Evolutionary conservation across 2,888 invertebrate genomes (phyloP).

Genomic region (Ypsolopha scabrella): DNA sequence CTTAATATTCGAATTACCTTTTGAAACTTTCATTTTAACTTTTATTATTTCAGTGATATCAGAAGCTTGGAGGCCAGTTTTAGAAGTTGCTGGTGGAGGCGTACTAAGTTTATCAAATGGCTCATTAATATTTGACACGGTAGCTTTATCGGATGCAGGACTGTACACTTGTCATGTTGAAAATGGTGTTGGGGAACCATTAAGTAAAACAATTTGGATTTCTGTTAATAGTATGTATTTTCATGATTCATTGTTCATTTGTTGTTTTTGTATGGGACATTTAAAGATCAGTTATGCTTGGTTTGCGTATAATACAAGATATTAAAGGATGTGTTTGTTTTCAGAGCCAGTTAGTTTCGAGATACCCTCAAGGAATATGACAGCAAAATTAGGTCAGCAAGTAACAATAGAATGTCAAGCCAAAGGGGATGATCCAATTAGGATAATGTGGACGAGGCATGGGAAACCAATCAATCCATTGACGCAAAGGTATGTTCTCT

Average conservation of each 20-base stretch:
- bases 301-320: neutral
- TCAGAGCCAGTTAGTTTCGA: slow-evolving; percentile 86
- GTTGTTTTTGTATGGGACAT: too few relatives aligned
- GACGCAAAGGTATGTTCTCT: slow-evolving; percentile 46
- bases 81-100: slow-evolving; percentile 62
- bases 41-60: slow-evolving; percentile 35
- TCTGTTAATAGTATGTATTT: slow-evolving; percentile 59
- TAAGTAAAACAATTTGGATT: slow-evolving; percentile 62
- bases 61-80: slow-evolving; percentile 55
- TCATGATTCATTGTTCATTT: slow-evolving; percentile 3
- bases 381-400: slow-evolving; percentile 81
- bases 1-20: too few relatives aligned
- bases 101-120: slow-evolving; percentile 60
- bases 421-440: slow-evolving; percentile 86
- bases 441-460: slow-evolving; percentile 84
- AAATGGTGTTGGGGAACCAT: slow-evolving; percentile 62
- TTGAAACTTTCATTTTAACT: too few relatives aligned
- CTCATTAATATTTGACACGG: slow-evolving; percentile 56
- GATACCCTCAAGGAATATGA: slow-evolving; percentile 76
- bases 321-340: slow-evolving; percentile 14
- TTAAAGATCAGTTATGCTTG: too few relatives aligned
- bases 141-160: slow-evolving; percentile 57
- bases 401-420: slow-evolving; percentile 83
- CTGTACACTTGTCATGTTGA: slow-evolving; percentile 62
- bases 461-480: slow-evolving; percentile 76